Conservation (phyloP, 2,797 vertebrate species). For the Pyrocephalus nanus region DNA sequence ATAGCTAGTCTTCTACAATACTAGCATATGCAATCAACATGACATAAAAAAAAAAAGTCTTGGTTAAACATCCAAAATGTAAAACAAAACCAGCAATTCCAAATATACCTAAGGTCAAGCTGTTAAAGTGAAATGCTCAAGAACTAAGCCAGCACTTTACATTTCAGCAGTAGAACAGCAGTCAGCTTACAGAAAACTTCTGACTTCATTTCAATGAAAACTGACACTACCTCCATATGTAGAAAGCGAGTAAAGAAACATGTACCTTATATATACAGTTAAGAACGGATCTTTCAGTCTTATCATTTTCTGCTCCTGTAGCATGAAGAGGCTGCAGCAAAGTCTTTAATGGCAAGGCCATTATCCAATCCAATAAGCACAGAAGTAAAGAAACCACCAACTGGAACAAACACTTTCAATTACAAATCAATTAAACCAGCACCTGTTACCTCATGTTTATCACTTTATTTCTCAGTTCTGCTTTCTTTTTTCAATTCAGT, state of each 20-base stretch:
- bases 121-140: neutral
- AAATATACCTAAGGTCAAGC: neutral
- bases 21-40: neutral
- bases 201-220: neutral
- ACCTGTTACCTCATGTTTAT: slow-evolving; percentile 16
- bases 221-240: neutral
- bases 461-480: neutral
- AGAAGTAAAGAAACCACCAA: slow-evolving; percentile 95
- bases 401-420: slow-evolving; percentile 75
- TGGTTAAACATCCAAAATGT: neutral
- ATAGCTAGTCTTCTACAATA: neutral
- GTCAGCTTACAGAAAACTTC: neutral
- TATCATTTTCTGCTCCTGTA: slow-evolving; percentile 85
- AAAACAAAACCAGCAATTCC: neutral
- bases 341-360: slow-evolving; percentile 92
- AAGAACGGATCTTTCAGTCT: slow-evolving; percentile 90
- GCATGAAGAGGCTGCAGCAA: slow-evolving; percentile 89
- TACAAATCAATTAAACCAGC: slow-evolving; percentile 26
- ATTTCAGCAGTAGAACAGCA: neutral
- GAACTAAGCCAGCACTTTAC: neutral
- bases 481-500: neutral
- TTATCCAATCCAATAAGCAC: slow-evolving; percentile 97
- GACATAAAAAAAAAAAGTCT: neutral
- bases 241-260: slow-evolving; percentile 18
- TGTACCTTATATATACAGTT: slow-evolving; percentile 96